These are phyloP conservation scores for Passer domesticus DNA, from an alignment of 2,113 vertebrate genomes.

Conservation along the genomic window DNA sequence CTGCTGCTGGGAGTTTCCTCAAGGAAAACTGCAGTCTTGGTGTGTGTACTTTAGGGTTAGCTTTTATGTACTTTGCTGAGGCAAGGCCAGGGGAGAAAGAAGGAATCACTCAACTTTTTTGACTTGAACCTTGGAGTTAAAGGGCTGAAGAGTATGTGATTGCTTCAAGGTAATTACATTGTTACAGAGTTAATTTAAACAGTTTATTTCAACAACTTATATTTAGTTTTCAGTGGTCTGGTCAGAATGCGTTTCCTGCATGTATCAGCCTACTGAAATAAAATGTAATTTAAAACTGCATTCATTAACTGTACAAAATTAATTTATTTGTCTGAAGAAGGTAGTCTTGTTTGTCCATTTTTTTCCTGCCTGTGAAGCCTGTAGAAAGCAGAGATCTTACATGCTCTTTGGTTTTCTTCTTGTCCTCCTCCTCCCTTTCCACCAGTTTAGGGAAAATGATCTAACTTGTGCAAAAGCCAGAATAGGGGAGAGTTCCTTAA, in stretches of 20 bases:
- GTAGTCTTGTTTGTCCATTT: neutral
- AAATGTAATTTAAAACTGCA: neutral
- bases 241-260: neutral
- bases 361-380: neutral
- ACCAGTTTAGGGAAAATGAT: neutral
- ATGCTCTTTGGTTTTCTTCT: neutral
- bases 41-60: neutral
- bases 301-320: neutral
- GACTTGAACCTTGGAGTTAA: neutral
- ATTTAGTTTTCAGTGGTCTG: neutral
- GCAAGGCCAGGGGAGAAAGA: neutral
- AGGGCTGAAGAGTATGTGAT: neutral
- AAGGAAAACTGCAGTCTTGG: neutral
- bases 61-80: neutral
- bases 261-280: neutral
- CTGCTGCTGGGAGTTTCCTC: neutral
- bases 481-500: neutral
- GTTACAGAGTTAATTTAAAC: neutral
- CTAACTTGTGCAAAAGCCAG: neutral
- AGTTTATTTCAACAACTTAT: neutral
- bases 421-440: fast-evolving
- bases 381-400: neutral
- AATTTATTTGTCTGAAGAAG: neutral
- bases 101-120: neutral
- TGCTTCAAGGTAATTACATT: neutral